A percentile compares a stretch with the other conserved stretches of the same genome.
Evolutionary conservation across 2,113 vertebrate genomes (phyloP).

Genomic region (Myxocyprinus asiaticus): DNA sequence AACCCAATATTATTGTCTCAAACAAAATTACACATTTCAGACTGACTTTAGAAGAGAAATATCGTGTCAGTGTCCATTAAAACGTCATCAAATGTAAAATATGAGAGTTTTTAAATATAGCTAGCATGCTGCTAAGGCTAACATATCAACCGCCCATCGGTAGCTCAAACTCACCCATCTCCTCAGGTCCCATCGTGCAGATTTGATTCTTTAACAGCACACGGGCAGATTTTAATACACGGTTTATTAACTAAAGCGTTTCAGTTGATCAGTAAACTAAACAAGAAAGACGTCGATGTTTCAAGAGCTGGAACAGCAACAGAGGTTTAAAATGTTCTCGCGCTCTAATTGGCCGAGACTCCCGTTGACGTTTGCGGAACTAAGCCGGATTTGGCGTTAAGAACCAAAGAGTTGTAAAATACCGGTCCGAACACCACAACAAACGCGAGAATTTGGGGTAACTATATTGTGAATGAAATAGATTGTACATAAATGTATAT

Average conservation of each 20-base stretch:
- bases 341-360: conserved; percentile 70
- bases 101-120: not conserved
- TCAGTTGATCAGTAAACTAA: not conserved
- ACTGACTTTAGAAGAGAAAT: not conserved
- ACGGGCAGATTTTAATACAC: not conserved
- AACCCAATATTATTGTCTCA: no score
- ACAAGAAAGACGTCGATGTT: not conserved
- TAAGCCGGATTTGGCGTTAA: no score
- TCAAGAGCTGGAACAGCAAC: not conserved
- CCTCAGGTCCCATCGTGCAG: conserved; percentile 72
- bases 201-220: not conserved
- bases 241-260: not conserved
- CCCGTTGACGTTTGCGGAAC: conserved; percentile 67
- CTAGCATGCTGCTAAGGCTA: not conserved
- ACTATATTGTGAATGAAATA: no score
- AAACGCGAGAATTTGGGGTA: no score
- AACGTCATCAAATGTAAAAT: not conserved
- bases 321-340: conserved; percentile 69
- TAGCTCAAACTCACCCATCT: conserved; percentile 68
- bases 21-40: no score
- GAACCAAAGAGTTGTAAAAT: no score
- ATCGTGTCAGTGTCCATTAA: not conserved
- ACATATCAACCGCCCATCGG: not conserved
- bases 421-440: no score
- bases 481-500: no score